A percentile compares a stretch with the other conserved stretches of the same genome.
Evolutionary conservation across 2,888 invertebrate species (phyloP).

Genomic region (Slavum lentiscoides): DNA sequence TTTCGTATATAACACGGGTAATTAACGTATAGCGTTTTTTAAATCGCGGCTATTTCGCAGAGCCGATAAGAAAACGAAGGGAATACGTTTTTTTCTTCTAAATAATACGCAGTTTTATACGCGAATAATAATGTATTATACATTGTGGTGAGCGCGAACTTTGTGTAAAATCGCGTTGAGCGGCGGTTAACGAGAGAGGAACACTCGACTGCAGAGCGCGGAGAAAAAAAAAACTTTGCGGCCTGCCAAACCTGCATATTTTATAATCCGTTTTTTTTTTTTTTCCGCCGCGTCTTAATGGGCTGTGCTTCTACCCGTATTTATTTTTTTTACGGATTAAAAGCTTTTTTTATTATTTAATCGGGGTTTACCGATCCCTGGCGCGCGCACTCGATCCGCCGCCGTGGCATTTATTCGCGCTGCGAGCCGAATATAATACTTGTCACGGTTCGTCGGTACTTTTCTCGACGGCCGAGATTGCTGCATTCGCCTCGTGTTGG

Average conservation of each 20-base stretch:
- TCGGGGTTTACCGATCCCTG: conserved; percentile 50
- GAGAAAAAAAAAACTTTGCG: conserved; percentile 11
- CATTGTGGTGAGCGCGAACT: too few species aligned
- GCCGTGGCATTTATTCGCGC: too few species aligned
- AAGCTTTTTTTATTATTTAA: conserved; percentile 52
- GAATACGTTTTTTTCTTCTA: too few species aligned
- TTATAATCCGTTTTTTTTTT: conserved; percentile 41
- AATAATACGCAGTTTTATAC: too few species aligned
- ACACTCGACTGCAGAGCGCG: too few species aligned
- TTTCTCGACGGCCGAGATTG: conserved; percentile 25
- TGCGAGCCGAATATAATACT: conserved; percentile 16
- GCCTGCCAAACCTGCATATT: conserved; percentile 47
- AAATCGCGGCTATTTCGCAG: too few species aligned
- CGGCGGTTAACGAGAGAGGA: too few species aligned
- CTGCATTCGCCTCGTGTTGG: neutral
- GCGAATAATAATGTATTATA: too few species aligned
- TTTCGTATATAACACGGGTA: too few species aligned
- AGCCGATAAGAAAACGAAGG: too few species aligned
- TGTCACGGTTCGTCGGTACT: conserved; percentile 51
- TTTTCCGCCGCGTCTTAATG: conserved; percentile 18
- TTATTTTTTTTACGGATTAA: conserved; percentile 52
- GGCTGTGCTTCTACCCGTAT: conserved; percentile 46
- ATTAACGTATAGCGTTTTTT: too few species aligned
- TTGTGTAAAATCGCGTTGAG: too few species aligned
- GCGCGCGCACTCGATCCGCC: neutral